Percentiles rank a stretch among this genome's conserved stretches.
Conservation (phyloP, 2,888 invertebrate species). For the Volucella zonaria region DNA sequence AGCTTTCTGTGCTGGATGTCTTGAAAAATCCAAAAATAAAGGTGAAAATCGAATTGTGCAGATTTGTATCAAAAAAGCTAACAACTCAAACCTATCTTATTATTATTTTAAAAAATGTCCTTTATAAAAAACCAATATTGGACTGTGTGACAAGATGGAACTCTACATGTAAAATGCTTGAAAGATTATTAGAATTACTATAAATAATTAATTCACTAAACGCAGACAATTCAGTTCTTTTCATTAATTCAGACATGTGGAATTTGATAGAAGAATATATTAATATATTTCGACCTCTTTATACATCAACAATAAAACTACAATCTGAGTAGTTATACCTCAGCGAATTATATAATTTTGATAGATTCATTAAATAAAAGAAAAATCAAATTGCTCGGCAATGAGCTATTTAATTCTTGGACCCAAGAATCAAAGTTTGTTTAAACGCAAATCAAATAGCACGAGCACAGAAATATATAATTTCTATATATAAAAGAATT, state of each 20-base stretch:
- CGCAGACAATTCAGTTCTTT: constrained; percentile 38
- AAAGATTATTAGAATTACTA: constrained; percentile 47
- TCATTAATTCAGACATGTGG: constrained; percentile 51
- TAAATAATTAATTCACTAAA: constrained; percentile 58
- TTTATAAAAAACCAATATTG: constrained; percentile 30
- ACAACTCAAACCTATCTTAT: constrained; percentile 32
- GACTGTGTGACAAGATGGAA: neutral
- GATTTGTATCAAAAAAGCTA: constrained; percentile 47
- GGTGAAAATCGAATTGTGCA: constrained; percentile 42
- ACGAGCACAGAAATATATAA: constrained; percentile 59
- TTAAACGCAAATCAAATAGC: constrained; percentile 48
- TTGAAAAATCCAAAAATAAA: constrained; percentile 37
- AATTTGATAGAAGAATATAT: constrained; percentile 59
- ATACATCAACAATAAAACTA: constrained; percentile 56
- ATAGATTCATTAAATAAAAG: constrained; percentile 38
- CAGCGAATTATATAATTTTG: constrained; percentile 69
- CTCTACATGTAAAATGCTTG: constrained; percentile 38
- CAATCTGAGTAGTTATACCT: constrained; percentile 62
- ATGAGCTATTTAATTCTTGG: constrained; percentile 60
- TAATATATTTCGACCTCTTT: constrained; percentile 46
- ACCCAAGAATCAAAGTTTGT: constrained; percentile 58
- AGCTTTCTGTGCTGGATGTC: constrained; percentile 64
- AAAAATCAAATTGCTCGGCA: constrained; percentile 46
- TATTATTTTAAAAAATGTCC: constrained; percentile 45
- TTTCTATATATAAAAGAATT: constrained; percentile 54